Evolutionary conservation across 2,888 invertebrate species (phyloP), one percentile per base, ranked within the genome.

Genomic region (Heteromurus nitidus): DNA sequence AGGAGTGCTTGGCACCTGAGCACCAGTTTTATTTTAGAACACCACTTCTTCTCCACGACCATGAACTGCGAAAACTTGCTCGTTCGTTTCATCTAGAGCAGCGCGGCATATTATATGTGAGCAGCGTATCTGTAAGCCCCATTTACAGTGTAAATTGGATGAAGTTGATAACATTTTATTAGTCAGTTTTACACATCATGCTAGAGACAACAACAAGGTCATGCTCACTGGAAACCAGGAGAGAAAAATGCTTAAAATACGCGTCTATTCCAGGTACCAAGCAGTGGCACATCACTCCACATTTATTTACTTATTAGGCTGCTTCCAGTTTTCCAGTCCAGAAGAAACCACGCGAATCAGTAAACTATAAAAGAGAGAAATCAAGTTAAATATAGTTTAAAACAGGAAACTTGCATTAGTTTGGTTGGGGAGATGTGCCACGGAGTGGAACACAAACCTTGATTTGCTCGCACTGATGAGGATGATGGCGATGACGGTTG

Each of bases 371-470:
- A n/a, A 47, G 36, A n/a, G 47, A 47, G 47, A 11, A 47, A 47
- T 47, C n/a, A n/a, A n/a, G n/a, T n/a, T n/a, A n/a, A n/a, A n/a
- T n/a, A n/a, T n/a, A n/a, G n/a, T n/a, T n/a, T n/a, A n/a, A n/a
- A n/a, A n/a, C n/a, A n/a, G n/a, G n/a, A n/a, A n/a, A n/a, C n/a
- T n/a, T n/a, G n/a, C n/a, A n/a, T n/a, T n/a, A 36, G 13, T 13
- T 9, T 36, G 36, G 36, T 36, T 9, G 36, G 7, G 7, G 36
- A 36, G 11, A 47, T 73, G 60, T 3, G 44, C 31, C 26, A n/a
- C 24, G 64, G 47, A 24, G 62, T 73, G 73, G 73, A 73, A 73
- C 74, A n/a, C n/a, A 28, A 65, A 55, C 31, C 65, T 24, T 36
- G 65, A 28, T 64, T 73, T 9, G 16, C 9, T 69, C n/a, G 20